Percentiles rank a stretch among this genome's conserved stretches.
Conservation (phyloP, 1,140 invertebrate species). For the Drosophila biarmipes region DNA sequence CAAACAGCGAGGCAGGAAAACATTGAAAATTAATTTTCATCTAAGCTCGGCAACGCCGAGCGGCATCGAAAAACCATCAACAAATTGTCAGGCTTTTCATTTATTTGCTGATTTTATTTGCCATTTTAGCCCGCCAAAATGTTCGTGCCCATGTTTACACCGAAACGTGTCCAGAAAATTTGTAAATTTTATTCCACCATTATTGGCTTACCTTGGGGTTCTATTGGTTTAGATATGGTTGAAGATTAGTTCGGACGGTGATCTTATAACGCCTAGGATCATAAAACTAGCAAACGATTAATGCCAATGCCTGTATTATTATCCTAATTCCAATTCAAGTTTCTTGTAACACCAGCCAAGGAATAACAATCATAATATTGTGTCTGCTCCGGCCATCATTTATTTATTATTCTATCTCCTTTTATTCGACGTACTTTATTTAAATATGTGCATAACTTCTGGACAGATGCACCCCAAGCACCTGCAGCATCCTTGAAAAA, state of each 20-base stretch:
- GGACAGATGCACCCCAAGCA: slow-evolving; percentile 45
- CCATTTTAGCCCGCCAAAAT: slow-evolving; percentile 47
- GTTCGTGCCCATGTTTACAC: slow-evolving; percentile 60
- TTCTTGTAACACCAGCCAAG: neutral
- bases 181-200: slow-evolving; percentile 13
- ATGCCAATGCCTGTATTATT: neutral
- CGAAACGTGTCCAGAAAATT: slow-evolving; percentile 13
- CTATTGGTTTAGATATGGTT: neutral
- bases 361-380: slow-evolving; percentile 12
- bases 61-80: slow-evolving; percentile 63
- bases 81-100: slow-evolving; percentile 71
- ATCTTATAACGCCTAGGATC: too few species aligned
- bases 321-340: neutral
- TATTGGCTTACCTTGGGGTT: neutral
- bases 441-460: slow-evolving; percentile 72
- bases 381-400: slow-evolving; percentile 31
- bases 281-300: neutral
- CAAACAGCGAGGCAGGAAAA: slow-evolving; percentile 29
- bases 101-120: slow-evolving; percentile 70
- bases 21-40: slow-evolving; percentile 73
- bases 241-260: neutral
- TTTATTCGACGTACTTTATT: slow-evolving; percentile 49
- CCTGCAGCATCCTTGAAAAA: slow-evolving; percentile 67
- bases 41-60: slow-evolving; percentile 34
- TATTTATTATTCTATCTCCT: slow-evolving; percentile 49